A percentile compares a stretch with the other conserved stretches of the same genome.
Conservation (phyloP, 2,888 invertebrate genomes). For the Agrochola litura region DNA sequence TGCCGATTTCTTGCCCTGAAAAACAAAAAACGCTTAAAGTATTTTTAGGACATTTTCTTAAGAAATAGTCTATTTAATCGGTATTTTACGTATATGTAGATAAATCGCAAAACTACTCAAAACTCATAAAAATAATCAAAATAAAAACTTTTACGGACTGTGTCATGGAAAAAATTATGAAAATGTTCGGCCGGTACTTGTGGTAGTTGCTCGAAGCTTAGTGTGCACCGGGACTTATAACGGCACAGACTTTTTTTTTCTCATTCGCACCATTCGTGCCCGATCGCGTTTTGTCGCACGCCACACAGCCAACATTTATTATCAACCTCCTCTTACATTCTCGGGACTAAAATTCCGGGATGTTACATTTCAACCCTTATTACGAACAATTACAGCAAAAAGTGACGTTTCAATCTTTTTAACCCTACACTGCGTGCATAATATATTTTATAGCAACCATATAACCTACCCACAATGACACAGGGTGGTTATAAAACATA, state of each 20-base stretch:
- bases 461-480: conserved; percentile 67
- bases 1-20: no score
- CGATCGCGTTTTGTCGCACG: background rate
- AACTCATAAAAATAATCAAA: background rate
- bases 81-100: background rate
- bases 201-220: background rate
- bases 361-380: conserved; percentile 53
- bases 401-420: conserved; percentile 67
- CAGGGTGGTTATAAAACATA: conserved; percentile 69
- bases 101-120: background rate
- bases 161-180: background rate
- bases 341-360: conserved; percentile 34
- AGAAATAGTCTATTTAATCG: background rate
- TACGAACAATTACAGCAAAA: conserved; percentile 60
- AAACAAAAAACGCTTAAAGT: background rate
- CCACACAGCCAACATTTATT: conserved; percentile 32
- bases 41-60: background rate
- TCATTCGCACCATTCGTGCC: background rate
- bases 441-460: conserved; percentile 69
- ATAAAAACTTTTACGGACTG: background rate
- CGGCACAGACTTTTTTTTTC: background rate
- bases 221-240: background rate
- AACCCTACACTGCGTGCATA: conserved; percentile 59
- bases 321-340: conserved; percentile 10
- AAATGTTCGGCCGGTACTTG: background rate